phyloP scores from a whole-genome alignment of 2,113 vertebrate species.

The Galemys pyrenaicus region DNA sequence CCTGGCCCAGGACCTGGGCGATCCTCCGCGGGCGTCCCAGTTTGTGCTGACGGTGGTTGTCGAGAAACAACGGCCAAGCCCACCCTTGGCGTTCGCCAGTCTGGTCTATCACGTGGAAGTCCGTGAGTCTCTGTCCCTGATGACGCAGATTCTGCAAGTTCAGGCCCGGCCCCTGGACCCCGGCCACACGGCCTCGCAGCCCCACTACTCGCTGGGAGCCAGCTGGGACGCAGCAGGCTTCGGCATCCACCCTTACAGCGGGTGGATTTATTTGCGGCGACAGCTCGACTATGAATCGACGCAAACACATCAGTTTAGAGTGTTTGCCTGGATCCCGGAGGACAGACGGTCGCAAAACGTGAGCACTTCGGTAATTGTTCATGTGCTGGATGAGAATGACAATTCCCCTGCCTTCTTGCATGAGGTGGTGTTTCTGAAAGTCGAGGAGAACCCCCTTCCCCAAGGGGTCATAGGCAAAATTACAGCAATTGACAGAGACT shows the following conservation, averaged over 20 bases:
- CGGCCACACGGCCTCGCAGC: neutral
- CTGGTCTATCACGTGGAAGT: conserved; percentile 93
- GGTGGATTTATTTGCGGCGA: conserved; percentile 90
- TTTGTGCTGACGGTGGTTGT: conserved; percentile 85
- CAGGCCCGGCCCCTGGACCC: conserved; percentile 80
- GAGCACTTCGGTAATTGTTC: conserved; percentile 87
- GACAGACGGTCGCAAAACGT: conserved; percentile 77
- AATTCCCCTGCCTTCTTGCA: conserved; percentile 88
- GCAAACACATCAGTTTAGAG: conserved; percentile 85
- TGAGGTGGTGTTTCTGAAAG: conserved; percentile 89
- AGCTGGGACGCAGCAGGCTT: conserved; percentile 83
- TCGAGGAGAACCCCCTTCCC: conserved; percentile 88
- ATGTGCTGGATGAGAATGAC: conserved; percentile 94
- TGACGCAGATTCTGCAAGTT: conserved; percentile 87
- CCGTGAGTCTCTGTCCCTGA: conserved; percentile 86
- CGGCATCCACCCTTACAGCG: conserved; percentile 86
- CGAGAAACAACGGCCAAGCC: conserved; percentile 78
- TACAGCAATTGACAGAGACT: conserved; percentile 90
- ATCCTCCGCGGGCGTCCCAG: conserved; percentile 84
- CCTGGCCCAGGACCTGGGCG: conserved; percentile 89
- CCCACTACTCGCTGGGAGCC: conserved; percentile 86
- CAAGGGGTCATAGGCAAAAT: conserved; percentile 90
- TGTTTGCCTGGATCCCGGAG: conserved; percentile 80
- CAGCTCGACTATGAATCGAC: conserved; percentile 90
- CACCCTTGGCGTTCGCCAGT: conserved; percentile 89